phyloP scores from a whole-genome alignment of 2,888 invertebrate species.

The Maniola hyperantus region DNA sequence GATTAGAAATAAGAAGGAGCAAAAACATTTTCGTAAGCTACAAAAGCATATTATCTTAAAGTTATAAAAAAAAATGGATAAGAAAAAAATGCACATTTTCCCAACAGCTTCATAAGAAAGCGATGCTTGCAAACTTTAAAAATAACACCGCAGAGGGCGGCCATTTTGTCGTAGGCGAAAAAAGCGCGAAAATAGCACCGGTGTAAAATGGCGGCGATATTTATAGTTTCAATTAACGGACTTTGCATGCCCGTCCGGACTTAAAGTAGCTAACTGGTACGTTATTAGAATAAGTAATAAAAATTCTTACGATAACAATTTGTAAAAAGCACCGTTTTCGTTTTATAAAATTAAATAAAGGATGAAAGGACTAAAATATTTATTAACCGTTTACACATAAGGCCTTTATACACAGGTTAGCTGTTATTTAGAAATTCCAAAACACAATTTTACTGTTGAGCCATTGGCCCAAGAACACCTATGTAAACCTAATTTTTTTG shows the following conservation, averaged over 20 bases:
- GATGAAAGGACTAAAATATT: slow-evolving; percentile 6
- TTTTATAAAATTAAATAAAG: slow-evolving; percentile 19
- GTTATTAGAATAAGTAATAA: slow-evolving; percentile 42
- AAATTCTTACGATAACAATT: slow-evolving; percentile 43
- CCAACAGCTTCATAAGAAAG: slow-evolving; percentile 36
- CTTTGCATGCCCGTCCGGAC: slow-evolving; percentile 60
- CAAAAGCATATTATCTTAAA: slow-evolving; percentile 29
- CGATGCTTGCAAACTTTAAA: slow-evolving; percentile 37
- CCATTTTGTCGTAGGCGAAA: slow-evolving; percentile 42
- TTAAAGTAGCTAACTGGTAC: slow-evolving; percentile 38
- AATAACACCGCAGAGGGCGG: slow-evolving; percentile 38
- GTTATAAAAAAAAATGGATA: slow-evolving; percentile 30
- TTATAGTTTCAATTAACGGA: slow-evolving; percentile 78
- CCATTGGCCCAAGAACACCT: too few species aligned
- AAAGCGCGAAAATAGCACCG: slow-evolving; percentile 56
- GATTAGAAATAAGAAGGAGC: slow-evolving; percentile 1
- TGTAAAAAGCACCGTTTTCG: slow-evolving; percentile 16
- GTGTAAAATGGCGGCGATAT: slow-evolving; percentile 66
- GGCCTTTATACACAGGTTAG: background rate
- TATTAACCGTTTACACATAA: background rate
- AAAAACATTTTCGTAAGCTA: background rate
- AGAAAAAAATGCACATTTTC: slow-evolving; percentile 31
- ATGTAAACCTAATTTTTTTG: too few species aligned
- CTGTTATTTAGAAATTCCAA: background rate
- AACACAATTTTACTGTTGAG: background rate